Base-by-base conservation (phyloP, 2,797 vertebrate species). In the Danio albolineatus region DNA sequence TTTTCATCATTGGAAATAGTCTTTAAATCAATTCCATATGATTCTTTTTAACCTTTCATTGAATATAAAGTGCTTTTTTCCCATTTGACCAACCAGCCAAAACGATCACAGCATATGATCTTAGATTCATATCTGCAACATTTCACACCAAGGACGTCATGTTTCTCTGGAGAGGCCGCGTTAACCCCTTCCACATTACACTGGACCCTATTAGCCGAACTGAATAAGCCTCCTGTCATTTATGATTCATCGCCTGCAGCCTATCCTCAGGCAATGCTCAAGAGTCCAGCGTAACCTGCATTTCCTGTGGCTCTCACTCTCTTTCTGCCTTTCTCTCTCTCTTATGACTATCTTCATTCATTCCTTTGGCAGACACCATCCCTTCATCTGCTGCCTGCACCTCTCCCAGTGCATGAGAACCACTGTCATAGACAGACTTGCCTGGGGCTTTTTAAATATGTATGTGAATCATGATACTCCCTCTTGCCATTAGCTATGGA, bases 201-300 rank as follows among this genome's bases (percentile, higher is more conserved):
- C 59, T 64, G 62, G 61, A 53, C 19, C 44, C 73, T 14, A 49
- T 84, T 78, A 80, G 48, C 46, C 19, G 12, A 39, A 67, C n/a
- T 59, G 16, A 78, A 71, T 80, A 64, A 69, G 74, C 39, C 79
- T 72, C 69, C 70, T 72, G 80, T 81, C 80, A 62, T 78, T 84
- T 78, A 66, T 60, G 71, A 82, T 82, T 73, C 71, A 84, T 65
- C 6, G 66, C 75, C 78, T 81, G 75, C 72, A 84, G 49, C 19
- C 48, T 78, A 28, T 78, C 75, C 75, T 51, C 72, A 65, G 61
- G 82, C 74, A 46, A 19, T 72, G 74, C 64, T 73, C 62, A 67
- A 59, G 69, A 78, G 67, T 71, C 82, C 77, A 80, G 80, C 74
- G 66, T 72, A 82, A 78, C 80, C 76, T 75, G 78, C 78, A 82